Evolutionary conservation across 2,797 vertebrate species (phyloP).

Genomic region (Scolopax bukidnonensis): DNA sequence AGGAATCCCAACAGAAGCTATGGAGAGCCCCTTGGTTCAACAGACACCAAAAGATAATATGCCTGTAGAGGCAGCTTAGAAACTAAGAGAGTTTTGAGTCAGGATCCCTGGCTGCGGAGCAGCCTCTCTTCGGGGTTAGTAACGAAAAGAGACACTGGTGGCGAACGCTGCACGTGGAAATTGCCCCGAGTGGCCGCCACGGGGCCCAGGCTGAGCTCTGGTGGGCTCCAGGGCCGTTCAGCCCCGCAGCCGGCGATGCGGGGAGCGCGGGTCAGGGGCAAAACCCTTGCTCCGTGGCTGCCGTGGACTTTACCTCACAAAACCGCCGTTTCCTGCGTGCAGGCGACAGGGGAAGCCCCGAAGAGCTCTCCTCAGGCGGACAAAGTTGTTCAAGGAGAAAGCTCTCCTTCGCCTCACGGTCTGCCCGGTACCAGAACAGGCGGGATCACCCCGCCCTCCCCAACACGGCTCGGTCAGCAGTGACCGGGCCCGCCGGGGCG

Average conservation of each 20-base stretch:
- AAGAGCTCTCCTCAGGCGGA: not conserved
- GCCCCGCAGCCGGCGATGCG: too few relatives aligned
- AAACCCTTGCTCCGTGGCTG: not conserved
- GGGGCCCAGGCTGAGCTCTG: not conserved
- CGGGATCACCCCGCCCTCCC: too few relatives aligned
- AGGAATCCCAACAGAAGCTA: fast-evolving
- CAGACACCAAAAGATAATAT: fast-evolving
- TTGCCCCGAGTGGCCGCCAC: fast-evolving
- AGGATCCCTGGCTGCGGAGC: not conserved
- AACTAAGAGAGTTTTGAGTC: not conserved
- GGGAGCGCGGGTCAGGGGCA: too few relatives aligned
- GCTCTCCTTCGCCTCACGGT: not conserved
- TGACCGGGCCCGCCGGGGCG: not conserved
- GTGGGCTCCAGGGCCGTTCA: fast-evolving
- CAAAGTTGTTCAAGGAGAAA: not conserved
- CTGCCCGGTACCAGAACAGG: fast-evolving
- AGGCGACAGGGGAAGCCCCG: not conserved
- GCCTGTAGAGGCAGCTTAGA: not conserved
- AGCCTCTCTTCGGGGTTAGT: not conserved
- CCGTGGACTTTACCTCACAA: not conserved
- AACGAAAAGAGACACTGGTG: fast-evolving
- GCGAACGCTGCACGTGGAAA: not conserved
- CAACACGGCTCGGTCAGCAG: not conserved
- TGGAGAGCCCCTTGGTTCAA: too few relatives aligned
- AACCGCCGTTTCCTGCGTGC: fast-evolving